Conservation (phyloP, 2,113 vertebrate species). For the Clarias magur region DNA sequence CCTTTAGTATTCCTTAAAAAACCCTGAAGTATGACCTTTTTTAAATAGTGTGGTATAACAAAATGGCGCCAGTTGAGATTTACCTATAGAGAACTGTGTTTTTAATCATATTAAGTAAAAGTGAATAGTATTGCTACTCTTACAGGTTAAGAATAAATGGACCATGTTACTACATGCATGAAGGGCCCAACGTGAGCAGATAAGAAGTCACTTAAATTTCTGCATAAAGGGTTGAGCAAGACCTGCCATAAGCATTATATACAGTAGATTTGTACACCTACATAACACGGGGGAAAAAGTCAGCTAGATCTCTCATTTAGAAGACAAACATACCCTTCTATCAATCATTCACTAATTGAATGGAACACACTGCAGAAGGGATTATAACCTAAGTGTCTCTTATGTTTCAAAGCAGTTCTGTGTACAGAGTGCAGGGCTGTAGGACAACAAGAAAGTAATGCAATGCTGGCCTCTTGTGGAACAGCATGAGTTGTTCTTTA, state of each 20-base stretch:
- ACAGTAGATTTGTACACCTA: neutral
- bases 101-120: neutral
- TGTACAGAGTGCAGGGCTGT: no score
- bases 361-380: neutral
- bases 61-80: neutral
- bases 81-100: neutral
- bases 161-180: neutral
- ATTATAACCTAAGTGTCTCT: neutral
- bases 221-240: neutral
- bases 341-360: neutral
- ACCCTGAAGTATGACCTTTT: neutral
- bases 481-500: neutral
- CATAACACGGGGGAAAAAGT: neutral
- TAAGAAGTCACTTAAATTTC: neutral
- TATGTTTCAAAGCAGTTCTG: neutral
- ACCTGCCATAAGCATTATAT: no score
- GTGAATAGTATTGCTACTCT: neutral
- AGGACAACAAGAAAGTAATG: neutral
- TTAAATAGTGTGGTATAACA: neutral
- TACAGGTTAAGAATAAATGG: neutral
- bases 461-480: conserved; percentile 50
- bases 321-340: neutral
- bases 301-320: neutral
- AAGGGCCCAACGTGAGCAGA: neutral
- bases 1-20: neutral